phyloP scores from a whole-genome alignment of 2,797 vertebrate genomes.

The Aldrovandia affinis region DNA sequence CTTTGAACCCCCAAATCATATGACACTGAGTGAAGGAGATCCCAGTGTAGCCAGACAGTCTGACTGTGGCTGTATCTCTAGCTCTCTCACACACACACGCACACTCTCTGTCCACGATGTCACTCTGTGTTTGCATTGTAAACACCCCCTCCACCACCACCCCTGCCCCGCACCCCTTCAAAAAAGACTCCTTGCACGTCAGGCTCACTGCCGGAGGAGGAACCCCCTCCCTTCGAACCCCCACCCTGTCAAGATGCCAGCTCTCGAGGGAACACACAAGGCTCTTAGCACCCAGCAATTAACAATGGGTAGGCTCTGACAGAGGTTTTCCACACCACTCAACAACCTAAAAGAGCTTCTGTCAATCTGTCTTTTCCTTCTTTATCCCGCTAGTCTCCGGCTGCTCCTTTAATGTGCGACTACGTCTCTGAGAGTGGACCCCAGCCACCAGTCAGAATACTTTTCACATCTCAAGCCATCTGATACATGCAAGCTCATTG shows the following conservation, averaged over 20 bases:
- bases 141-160: conserved; percentile 34
- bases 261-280: conserved; percentile 47
- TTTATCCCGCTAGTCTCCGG: conserved; percentile 38
- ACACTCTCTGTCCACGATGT: conserved; percentile 39
- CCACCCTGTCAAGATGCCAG: conserved; percentile 13
- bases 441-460: not conserved
- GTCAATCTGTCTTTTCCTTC: conserved; percentile 52
- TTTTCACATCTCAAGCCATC: not conserved
- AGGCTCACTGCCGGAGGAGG: not conserved
- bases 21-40: conserved; percentile 79
- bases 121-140: conserved; percentile 42
- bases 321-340: conserved; percentile 65
- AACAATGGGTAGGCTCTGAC: conserved; percentile 68
- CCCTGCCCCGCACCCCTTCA: conserved; percentile 32
- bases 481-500: not conserved
- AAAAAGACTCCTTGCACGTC: conserved; percentile 13
- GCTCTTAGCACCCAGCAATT: conserved; percentile 60
- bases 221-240: not conserved
- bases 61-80: conserved; percentile 74
- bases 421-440: not conserved
- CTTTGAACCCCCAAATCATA: conserved; percentile 78
- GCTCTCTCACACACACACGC: conserved; percentile 20
- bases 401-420: not conserved
- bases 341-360: conserved; percentile 67
- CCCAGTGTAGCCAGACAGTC: conserved; percentile 82